These are phyloP conservation scores for Acromyrmex echinatior DNA, from an alignment of 1,140 invertebrate genomes.

Conservation along the genomic window DNA sequence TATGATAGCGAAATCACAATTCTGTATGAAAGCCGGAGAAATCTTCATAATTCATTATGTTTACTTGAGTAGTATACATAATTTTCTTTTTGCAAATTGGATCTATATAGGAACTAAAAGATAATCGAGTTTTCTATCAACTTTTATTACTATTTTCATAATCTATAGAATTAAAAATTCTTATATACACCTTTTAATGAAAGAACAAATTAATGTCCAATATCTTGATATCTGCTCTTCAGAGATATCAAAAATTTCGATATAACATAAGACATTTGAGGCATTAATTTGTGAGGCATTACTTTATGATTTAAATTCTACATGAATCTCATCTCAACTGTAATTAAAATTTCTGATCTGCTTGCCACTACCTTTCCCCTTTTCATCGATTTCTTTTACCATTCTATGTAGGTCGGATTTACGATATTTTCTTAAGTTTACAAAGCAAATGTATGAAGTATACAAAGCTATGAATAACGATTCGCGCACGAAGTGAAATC, in stretches of 20 bases:
- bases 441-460: too few species aligned
- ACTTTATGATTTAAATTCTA: background rate
- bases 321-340: background rate
- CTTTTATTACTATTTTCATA: too few species aligned
- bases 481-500: conserved; percentile 9
- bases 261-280: background rate
- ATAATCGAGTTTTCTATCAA: too few species aligned
- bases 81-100: too few species aligned
- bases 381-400: background rate
- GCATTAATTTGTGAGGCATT: background rate
- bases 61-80: background rate
- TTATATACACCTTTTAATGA: too few species aligned
- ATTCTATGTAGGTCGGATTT: background rate
- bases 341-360: background rate
- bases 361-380: background rate
- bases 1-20: background rate
- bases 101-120: too few species aligned
- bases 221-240: background rate
- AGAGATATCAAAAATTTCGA: background rate
- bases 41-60: background rate
- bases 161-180: too few species aligned
- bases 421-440: background rate
- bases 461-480: conserved; percentile 26
- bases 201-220: background rate
- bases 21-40: background rate